Evolutionary conservation across 1,140 invertebrate genomes (phyloP).

Genomic region (Neodiprion fabricii): DNA sequence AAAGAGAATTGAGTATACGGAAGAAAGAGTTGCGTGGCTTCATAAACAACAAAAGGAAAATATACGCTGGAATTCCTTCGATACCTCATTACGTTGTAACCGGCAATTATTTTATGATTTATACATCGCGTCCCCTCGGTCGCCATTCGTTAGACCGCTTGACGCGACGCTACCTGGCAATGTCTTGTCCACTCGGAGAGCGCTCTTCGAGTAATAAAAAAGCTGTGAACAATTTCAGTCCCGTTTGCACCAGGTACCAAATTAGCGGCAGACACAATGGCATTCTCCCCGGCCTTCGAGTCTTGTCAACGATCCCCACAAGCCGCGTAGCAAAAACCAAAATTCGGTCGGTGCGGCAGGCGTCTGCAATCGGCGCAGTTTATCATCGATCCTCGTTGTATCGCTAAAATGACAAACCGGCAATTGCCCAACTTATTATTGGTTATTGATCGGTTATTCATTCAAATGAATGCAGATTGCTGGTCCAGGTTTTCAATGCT

Average conservation of each 20-base stretch:
- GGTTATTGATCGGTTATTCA: slow-evolving; percentile 63
- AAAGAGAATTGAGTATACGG: not conserved
- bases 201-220: not conserved
- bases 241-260: slow-evolving; percentile 4
- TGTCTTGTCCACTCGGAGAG: not conserved
- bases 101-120: slow-evolving; percentile 5
- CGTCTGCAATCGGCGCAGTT: slow-evolving; percentile 27
- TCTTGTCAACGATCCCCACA: not conserved
- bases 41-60: slow-evolving; percentile 2
- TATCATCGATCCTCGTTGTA: slow-evolving; percentile 41
- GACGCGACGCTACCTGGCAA: not conserved
- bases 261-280: slow-evolving; percentile 3
- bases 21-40: not conserved
- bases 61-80: not conserved
- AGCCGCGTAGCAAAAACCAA: too few species aligned
- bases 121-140: not conserved
- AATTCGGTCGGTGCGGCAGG: too few species aligned
- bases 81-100: slow-evolving; percentile 5
- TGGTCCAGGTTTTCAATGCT: slow-evolving; percentile 57
- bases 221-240: not conserved
- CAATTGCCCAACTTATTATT: slow-evolving; percentile 59
- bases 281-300: not conserved
- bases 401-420: slow-evolving; percentile 58
- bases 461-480: slow-evolving; percentile 64
- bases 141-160: slow-evolving; percentile 1